Base-by-base conservation (phyloP, 2,888 invertebrate species). In the Allacma fusca region DNA sequence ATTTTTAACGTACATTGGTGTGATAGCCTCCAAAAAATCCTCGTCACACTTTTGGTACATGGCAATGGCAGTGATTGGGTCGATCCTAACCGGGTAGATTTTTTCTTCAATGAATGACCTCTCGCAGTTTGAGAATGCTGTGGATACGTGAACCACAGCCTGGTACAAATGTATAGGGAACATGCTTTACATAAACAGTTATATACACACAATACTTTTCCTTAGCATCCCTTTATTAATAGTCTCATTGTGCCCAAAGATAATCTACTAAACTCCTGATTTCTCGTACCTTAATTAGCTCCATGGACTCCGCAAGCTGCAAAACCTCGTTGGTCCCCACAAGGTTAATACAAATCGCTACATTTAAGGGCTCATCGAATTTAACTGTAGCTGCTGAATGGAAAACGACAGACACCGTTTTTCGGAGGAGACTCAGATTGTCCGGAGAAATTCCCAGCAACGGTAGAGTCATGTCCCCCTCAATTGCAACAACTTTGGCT, bases 141-240 rank as follows among this genome's bases (percentile, higher is more conserved):
- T 74, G 29, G 74, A 74, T 13, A 64, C 43, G 64, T 74, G 62
- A 29, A 74, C 62, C 7, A 74, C 74, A 9, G 74, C 24, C 74
- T 74, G 62, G 29, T 12, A 34, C 24, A 57, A 57, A 57, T 34
- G 34, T n/a, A n/a, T n/a, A n/a, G n/a, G n/a, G n/a, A n/a, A n/a
- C n/a, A n/a, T n/a, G n/a, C n/a, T n/a, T n/a, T n/a, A n/a, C n/a
- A n/a, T n/a, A n/a, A n/a, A n/a, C n/a, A n/a, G n/a, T n/a, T n/a
- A n/a, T n/a, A n/a, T n/a, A n/a, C n/a, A n/a, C n/a, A n/a, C n/a
- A n/a, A n/a, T n/a, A n/a, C n/a, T n/a, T n/a, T n/a, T n/a, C n/a
- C n/a, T n/a, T n/a, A n/a, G n/a, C n/a, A n/a, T n/a, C n/a, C n/a
- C n/a, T n/a, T n/a, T n/a, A n/a, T n/a, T n/a, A n/a, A n/a, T n/a